Evolutionary conservation across 2,797 vertebrate genomes (phyloP).

Genomic region (Liparis tanakae): DNA sequence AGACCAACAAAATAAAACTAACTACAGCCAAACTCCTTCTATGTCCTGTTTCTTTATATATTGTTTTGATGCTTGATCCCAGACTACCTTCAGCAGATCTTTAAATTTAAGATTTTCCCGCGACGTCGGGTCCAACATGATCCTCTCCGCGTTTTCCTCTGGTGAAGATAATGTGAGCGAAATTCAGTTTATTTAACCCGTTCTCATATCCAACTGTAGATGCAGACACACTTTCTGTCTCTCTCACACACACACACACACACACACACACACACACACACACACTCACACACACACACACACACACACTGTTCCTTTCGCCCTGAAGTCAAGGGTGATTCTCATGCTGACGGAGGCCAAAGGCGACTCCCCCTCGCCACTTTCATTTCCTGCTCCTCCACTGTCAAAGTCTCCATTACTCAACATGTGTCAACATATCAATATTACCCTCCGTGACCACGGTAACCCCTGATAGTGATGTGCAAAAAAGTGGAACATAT

Average conservation of each 20-base stretch:
- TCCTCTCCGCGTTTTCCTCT: slow-evolving; percentile 98
- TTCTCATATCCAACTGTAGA: not conserved
- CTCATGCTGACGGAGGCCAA: slow-evolving; percentile 30
- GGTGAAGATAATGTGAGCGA: slow-evolving; percentile 30
- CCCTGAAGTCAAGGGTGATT: slow-evolving; percentile 37
- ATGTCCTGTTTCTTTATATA: not conserved
- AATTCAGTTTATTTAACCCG: not conserved
- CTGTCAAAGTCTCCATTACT: slow-evolving; percentile 26
- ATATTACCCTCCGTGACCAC: slow-evolving; percentile 13
- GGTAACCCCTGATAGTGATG: slow-evolving; percentile 8
- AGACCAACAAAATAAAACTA: not conserved
- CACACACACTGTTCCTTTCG: slow-evolving; percentile 8
- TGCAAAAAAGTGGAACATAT: not conserved
- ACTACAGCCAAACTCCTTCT: not conserved
- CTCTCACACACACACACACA: not conserved
- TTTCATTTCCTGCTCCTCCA: slow-evolving; percentile 72
- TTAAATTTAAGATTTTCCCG: slow-evolving; percentile 93
- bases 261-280: not conserved
- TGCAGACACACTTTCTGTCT: not conserved
- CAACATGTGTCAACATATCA: slow-evolving; percentile 29
- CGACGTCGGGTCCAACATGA: slow-evolving; percentile 93
- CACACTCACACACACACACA: not conserved
- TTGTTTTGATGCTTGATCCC: not conserved
- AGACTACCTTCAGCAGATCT: slow-evolving; percentile 93
- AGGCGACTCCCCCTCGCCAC: slow-evolving; percentile 46